Evolutionary conservation across 1,140 invertebrate genomes (phyloP), one percentile per base, ranked within the genome.

Genomic region (Acromyrmex echinatior): DNA sequence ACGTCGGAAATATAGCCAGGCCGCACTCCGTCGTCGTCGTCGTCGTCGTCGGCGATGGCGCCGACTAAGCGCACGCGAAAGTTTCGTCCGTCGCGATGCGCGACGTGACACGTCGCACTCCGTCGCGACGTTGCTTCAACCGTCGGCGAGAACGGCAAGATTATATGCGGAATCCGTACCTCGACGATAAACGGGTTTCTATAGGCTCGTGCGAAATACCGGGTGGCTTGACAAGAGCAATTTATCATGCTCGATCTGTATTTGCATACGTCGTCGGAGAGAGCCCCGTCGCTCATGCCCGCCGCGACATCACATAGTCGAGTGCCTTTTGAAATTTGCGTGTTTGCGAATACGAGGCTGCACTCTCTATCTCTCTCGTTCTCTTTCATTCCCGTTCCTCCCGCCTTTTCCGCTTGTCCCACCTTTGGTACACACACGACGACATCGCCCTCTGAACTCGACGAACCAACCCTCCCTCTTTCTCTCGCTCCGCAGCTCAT

Each of bases 241-340:
- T 95, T 95, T 95, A 95, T 95, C 95, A 95, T 95, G 93, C 93
- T 95, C 94, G 94, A 95, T 95, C 95, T 95, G 93, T 95, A 95
- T 95, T 95, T 95, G 95, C 95, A 95, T 95, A 95, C 93, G 94
- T 95, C 93, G 95, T 95, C 94, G 94, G 95, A 95, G 94, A 92
- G 94, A 92, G 93, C 92, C 92, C 73, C 93, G 93, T 93, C 91
- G 91, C 91, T 93, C 93, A 94, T 93, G 93, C 91, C 74, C 60
- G 93, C 79, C 73, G 93, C 92, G 93, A 95, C 94, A 95, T 95
- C 94, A 94, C 93, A 94, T 94, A 95, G 94, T 95, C 93, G 94
- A 95, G 95, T 95, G 93, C 92, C 94, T 95, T 95, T 95, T 94
- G 92, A 95, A 94, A 95, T 95, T 95, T 93, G 94, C 94, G 94